phyloP scores from a whole-genome alignment of 2,113 vertebrate genomes.

The Madoqua kirkii region DNA sequence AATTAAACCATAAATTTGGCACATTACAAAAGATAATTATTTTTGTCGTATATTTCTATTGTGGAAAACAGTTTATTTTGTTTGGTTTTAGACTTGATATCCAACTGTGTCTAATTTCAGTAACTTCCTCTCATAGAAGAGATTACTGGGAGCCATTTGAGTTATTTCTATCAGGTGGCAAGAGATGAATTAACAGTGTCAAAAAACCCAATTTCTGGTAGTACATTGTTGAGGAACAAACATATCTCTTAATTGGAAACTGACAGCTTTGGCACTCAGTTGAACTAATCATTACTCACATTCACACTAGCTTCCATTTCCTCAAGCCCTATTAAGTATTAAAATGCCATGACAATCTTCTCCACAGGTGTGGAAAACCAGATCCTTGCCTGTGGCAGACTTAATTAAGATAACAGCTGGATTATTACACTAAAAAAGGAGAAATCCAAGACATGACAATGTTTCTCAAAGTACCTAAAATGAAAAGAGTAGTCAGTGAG shows the following conservation, averaged over 20 bases:
- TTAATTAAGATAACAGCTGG: constrained; percentile 82
- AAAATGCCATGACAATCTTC: constrained; percentile 76
- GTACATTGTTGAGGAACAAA: constrained; percentile 73
- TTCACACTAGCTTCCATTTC: constrained; percentile 65
- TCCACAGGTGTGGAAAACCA: constrained; percentile 78
- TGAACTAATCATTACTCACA: constrained; percentile 55
- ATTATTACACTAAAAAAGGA: constrained; percentile 71
- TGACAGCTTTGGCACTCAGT: constrained; percentile 73
- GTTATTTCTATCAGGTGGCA: constrained; percentile 75
- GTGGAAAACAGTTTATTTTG: constrained; percentile 6
- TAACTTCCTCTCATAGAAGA: constrained; percentile 58
- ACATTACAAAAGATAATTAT: background rate
- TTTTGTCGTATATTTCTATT: background rate
- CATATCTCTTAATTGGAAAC: constrained; percentile 76
- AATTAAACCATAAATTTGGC: background rate
- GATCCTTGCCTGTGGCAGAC: constrained; percentile 76
- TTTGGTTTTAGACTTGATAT: background rate
- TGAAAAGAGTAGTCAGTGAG: background rate
- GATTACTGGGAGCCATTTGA: constrained; percentile 64
- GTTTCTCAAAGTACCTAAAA: constrained; percentile 49
- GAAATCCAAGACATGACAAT: constrained; percentile 66
- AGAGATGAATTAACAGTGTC: constrained; percentile 73
- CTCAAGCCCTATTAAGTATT: constrained; percentile 73
- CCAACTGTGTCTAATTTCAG: background rate
- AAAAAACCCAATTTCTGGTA: constrained; percentile 73